Percentiles rank a stretch among this genome's conserved stretches.
Evolutionary conservation across 2,113 vertebrate species (phyloP).

Genomic region (Oncorhynchus nerka): DNA sequence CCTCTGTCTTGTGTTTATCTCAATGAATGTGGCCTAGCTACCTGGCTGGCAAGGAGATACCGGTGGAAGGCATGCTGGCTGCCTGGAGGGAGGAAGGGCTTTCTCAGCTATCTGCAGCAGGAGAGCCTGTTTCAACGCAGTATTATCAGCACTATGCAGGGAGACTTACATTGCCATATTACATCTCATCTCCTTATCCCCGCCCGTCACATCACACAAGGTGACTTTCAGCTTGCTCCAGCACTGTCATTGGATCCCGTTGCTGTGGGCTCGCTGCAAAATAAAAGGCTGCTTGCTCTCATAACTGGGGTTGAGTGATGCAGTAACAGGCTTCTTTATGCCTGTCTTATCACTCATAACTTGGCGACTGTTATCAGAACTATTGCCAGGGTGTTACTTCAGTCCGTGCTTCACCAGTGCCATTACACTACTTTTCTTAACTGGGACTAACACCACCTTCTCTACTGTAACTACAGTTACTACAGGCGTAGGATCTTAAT

Average conservation of each 20-base stretch:
- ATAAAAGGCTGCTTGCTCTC: neutral
- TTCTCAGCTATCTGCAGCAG: neutral
- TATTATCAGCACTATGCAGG: neutral
- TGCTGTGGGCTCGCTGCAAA: neutral
- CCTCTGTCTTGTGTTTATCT: constrained; percentile 18
- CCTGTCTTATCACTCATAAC: no score
- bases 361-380: no score
- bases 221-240: neutral
- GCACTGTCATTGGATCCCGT: neutral
- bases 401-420: no score
- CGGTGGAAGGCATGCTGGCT: neutral
- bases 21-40: constrained; percentile 15
- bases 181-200: neutral
- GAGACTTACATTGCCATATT: neutral
- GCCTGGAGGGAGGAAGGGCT: neutral
- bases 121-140: neutral
- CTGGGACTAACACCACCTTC: neutral
- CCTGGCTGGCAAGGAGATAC: neutral
- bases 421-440: neutral
- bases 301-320: neutral
- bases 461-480: neutral
- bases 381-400: no score
- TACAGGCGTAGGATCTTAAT: no score
- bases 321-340: neutral
- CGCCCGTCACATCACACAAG: neutral